Evolutionary conservation across 1,140 invertebrate species (phyloP), one percentile per base, ranked within the genome.

Genomic region (Drosophila prosaltans): DNA sequence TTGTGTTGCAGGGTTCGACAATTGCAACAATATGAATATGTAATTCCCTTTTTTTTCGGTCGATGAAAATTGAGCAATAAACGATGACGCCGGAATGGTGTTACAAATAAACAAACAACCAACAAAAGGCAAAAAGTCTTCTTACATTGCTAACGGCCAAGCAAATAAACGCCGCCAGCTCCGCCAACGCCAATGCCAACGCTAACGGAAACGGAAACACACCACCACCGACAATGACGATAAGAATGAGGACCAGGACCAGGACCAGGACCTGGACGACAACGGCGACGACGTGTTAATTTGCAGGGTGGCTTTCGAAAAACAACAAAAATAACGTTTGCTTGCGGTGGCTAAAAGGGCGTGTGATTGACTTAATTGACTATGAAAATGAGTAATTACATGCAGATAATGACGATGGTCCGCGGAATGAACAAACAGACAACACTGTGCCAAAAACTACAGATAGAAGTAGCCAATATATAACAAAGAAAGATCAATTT

Each of bases 331-430:
- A 21, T 63, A 54, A 61, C 41, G 60, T 45, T 51, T 48, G 74
- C 71, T 74, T 80, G 83, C 88, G 89, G 89, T 89, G 84, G 81
- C 91, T 90, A 91, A 92, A 91, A 91, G 90, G 91, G 91, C 91
- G 91, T 91, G 91, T 92, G 91, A 92, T 92, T 91, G 91, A 92
- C 91, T 91, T 92, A 92, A 92, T 92, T 92, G 91, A 91, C 91
- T 91, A 91, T 91, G 86, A 91, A 91, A 91, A 91, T 91, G 90
- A 91, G 88, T 91, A 92, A 90, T 92, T 91, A 86, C 84, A 90
- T 85, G 81, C 81, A 77, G 81, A 84, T 90, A 90, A 90, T 90
- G 85, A 90, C 81, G 74, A 69, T 88, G 84, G 70, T 57, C 8
- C 74, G 81, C 88, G 76, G 81, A 90, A 90, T 90, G 88, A 88